phyloP scores from a whole-genome alignment of 1,140 invertebrate species.

The Drosophila kikkawai region DNA sequence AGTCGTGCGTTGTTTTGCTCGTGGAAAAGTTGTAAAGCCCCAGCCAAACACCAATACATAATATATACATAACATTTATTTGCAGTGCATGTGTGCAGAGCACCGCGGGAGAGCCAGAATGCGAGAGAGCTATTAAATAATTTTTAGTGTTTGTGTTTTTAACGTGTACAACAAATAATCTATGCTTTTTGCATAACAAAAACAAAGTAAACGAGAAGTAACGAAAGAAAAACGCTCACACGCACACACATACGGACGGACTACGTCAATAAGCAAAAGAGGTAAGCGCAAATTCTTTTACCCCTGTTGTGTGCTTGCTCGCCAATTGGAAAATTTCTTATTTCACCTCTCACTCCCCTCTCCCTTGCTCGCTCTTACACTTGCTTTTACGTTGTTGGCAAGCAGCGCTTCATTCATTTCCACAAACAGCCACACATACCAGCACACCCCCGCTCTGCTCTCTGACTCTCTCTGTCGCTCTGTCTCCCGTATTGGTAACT shows the following conservation, averaged over 20 bases:
- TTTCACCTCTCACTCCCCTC: constrained; percentile 46
- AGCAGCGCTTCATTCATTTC: constrained; percentile 58
- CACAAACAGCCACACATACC: constrained; percentile 47
- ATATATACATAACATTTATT: constrained; percentile 42
- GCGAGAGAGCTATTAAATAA: constrained; percentile 43
- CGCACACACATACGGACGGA: constrained; percentile 54
- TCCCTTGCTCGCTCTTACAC: constrained; percentile 41
- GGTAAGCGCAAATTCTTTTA: constrained; percentile 71
- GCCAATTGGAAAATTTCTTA: constrained; percentile 79
- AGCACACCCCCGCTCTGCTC: constrained; percentile 33
- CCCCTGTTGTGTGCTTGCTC: constrained; percentile 37
- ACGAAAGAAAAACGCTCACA: constrained; percentile 35
- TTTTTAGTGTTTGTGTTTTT: constrained; percentile 60
- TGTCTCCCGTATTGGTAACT: constrained; percentile 37
- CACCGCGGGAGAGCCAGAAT: constrained; percentile 25
- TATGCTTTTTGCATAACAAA: constrained; percentile 77
- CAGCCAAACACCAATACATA: constrained; percentile 30
- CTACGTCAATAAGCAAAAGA: constrained; percentile 73
- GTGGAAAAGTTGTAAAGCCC: constrained; percentile 45
- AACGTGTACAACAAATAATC: constrained; percentile 50
- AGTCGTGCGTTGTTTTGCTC: constrained; percentile 49
- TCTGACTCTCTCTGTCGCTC: constrained; percentile 32
- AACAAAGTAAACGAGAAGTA: constrained; percentile 48
- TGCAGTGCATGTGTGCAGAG: constrained; percentile 29
- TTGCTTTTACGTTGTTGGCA: constrained; percentile 60